Evolutionary conservation across 2,113 vertebrate species (phyloP), one percentile per base, ranked within the genome.

Genomic region (Antennarius striatus): DNA sequence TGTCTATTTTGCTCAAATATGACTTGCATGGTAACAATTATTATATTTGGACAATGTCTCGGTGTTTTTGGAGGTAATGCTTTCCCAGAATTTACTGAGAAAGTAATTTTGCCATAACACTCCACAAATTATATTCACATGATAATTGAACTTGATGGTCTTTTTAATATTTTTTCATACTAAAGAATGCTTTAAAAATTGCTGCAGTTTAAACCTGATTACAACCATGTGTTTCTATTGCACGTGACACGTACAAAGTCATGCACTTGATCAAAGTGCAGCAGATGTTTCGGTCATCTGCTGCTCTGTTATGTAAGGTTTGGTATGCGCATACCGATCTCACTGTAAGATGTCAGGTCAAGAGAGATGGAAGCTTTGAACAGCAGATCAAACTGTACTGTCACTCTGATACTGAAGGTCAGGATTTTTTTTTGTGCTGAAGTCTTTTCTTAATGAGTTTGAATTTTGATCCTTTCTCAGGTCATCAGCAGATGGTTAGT

Each of bases 271-370:
- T 79, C 59, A 63, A 36, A 79, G 54, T 30, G 8, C 36, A 47
- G 61, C 88, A 79, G 78, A 86, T 82, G 80, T 83, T 65, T 48
- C 54, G 46, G 63, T 70, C 57, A 68, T 86, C 56, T 75, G 64
- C 40, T 28, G 52, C 59, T 71, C 30, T 30, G 36, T 82, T 78
- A 69, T 56, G 14, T 59, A 72, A 80, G 57, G 51, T 58, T 46
- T 22, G 22, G 22, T 22, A 22, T 22, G 22, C 22, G 40, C 51
- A 64, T 66, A 57, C 60, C 77, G 30, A 16, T 64, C 45, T 28
- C 30, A 36, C 15, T 36, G 52, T 72, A 36, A 29, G 46, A 30
- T 42, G 54, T 30, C 45, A 4, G 53, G 40, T 63, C 66, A 68
- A 42, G 32, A 67, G 48, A 54, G 22, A 22, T 46, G 28, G 68